Conservation (phyloP, 1,140 invertebrate genomes). For the Lethrus apterus region DNA sequence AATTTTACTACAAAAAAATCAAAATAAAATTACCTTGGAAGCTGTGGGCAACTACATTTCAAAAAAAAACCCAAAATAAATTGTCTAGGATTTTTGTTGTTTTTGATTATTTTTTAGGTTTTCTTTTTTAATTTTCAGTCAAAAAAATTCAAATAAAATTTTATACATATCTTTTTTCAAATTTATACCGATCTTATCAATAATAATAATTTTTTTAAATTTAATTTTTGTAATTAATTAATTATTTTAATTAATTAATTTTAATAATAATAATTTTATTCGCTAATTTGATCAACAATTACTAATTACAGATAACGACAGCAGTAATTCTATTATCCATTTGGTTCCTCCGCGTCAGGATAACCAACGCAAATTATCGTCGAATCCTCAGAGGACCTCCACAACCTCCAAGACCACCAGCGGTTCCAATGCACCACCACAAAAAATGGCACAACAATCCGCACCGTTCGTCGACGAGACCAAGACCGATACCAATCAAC, state of each 20-base stretch:
- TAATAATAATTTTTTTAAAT: no score
- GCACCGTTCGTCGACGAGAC: not conserved
- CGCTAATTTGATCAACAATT: not conserved
- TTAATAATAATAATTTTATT: not conserved
- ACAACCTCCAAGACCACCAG: slow-evolving; percentile 6
- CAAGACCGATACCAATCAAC: not conserved
- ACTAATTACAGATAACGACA: not conserved
- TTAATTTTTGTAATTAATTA: no score
- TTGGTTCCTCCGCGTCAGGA: not conserved
- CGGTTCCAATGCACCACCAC: not conserved
- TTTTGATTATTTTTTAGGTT: no score
- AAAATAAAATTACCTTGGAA: no score
- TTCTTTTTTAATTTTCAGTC: no score
- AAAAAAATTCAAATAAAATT: not conserved
- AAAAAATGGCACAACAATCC: slow-evolving; percentile 15
- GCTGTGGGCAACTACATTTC: no score
- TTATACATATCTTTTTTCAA: not conserved
- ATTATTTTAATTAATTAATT: not conserved
- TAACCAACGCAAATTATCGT: not conserved
- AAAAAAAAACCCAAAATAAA: no score
- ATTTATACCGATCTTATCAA: not conserved
- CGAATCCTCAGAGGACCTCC: slow-evolving; percentile 10
- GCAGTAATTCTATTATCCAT: not conserved
- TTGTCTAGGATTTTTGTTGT: no score
- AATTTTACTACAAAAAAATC: no score